phyloP scores from a whole-genome alignment of 2,888 invertebrate species.

The Dasysyrphus tricinctus region DNA sequence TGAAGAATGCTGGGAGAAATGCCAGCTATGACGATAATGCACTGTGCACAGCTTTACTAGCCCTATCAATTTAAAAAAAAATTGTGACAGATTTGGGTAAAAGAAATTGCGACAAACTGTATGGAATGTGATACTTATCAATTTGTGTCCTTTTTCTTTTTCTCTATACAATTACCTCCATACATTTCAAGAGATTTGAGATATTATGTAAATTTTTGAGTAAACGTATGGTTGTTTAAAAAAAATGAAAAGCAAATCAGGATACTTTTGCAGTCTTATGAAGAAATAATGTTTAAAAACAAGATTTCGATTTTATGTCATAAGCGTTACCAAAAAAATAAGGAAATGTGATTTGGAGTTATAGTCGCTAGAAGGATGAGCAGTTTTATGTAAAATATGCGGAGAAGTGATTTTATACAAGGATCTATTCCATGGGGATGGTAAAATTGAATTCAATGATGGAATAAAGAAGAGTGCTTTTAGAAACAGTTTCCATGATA shows the following conservation, averaged over 20 bases:
- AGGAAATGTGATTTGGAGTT: too few species aligned
- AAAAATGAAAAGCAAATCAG: not conserved
- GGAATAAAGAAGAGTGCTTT: too few species aligned
- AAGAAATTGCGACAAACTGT: constrained; percentile 24
- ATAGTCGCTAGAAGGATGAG: too few species aligned
- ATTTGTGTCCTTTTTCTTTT: not conserved
- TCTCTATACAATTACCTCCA: not conserved
- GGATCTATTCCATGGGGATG: too few species aligned
- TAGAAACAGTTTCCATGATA: too few species aligned
- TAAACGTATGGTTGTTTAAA: not conserved
- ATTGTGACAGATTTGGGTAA: constrained; percentile 13
- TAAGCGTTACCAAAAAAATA: too few species aligned
- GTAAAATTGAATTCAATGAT: too few species aligned
- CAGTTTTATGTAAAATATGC: too few species aligned
- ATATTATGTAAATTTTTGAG: constrained; percentile 6
- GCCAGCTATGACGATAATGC: constrained; percentile 6
- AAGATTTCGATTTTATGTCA: too few species aligned
- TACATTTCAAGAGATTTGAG: not conserved
- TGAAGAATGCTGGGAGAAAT: constrained; percentile 3
- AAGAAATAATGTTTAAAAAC: not conserved
- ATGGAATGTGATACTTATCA: constrained; percentile 19
- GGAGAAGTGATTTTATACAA: too few species aligned
- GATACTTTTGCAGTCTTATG: not conserved
- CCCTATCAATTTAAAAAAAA: constrained; percentile 2
- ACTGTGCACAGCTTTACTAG: not conserved